phyloP scores from a whole-genome alignment of 1,140 invertebrate species.

The Neodiprion virginianus region DNA sequence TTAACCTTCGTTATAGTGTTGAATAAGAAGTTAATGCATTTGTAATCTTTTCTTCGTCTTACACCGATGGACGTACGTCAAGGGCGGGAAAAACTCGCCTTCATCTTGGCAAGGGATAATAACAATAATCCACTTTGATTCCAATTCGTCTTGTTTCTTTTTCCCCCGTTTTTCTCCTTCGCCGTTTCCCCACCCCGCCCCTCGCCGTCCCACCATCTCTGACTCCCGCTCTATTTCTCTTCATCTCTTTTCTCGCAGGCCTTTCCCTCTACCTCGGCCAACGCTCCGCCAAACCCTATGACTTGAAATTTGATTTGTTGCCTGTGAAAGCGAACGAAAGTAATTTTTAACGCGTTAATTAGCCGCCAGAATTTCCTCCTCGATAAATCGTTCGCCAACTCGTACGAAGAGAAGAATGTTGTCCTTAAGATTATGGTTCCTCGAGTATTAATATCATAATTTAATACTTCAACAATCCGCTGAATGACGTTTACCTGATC shows the following conservation, averaged over 20 bases:
- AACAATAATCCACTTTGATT: conserved; percentile 15
- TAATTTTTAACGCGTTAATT: conserved; percentile 2
- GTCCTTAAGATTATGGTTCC: too few species aligned
- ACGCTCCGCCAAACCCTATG: not conserved
- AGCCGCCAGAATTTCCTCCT: not conserved
- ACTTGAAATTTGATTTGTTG: not conserved
- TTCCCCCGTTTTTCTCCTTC: not conserved
- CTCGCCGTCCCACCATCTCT: not conserved
- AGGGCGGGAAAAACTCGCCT: not conserved
- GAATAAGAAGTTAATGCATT: too few species aligned
- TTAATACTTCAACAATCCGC: too few species aligned
- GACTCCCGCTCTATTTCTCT: conserved; percentile 14
- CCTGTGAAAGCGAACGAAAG: not conserved
- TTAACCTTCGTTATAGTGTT: too few species aligned
- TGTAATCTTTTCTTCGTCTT: not conserved
- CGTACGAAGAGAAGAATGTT: too few species aligned
- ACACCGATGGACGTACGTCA: not conserved
- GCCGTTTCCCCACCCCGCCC: not conserved
- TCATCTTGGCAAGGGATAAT: not conserved
- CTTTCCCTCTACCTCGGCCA: conserved; percentile 12
- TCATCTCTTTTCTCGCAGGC: conserved; percentile 12
- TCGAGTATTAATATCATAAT: too few species aligned
- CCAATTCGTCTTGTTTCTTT: conserved; percentile 2
- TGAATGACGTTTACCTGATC: too few species aligned
- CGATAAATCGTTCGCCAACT: too few species aligned